phyloP scores from a whole-genome alignment of 2,888 invertebrate genomes.

The Eupeodes luniger region DNA sequence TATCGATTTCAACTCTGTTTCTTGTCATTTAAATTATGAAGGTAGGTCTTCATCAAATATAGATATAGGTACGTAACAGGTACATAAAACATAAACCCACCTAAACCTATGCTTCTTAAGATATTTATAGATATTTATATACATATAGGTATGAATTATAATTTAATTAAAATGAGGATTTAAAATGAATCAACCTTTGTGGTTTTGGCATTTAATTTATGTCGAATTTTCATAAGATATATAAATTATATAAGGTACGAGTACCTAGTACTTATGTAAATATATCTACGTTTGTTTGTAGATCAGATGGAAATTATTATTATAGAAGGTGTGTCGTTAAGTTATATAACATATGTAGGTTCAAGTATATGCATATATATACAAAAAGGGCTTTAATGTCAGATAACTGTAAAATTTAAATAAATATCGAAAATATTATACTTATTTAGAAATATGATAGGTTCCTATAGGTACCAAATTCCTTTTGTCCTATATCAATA shows the following conservation, averaged over 20 bases:
- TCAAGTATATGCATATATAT: background rate
- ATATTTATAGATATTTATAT: background rate
- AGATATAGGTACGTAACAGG: background rate
- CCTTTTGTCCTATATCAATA: background rate
- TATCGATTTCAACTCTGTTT: background rate
- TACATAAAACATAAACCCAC: too few relatives aligned
- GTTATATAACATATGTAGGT: background rate
- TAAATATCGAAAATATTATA: background rate
- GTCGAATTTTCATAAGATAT: conserved; percentile 36
- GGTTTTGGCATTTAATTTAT: conserved; percentile 60
- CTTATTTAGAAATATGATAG: background rate
- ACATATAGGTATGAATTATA: conserved; percentile 26
- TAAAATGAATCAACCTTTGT: conserved; percentile 67
- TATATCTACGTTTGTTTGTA: background rate
- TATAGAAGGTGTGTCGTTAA: background rate
- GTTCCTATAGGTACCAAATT: background rate
- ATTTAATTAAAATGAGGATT: conserved; percentile 66
- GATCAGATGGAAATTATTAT: background rate
- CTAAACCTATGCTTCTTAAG: too few relatives aligned
- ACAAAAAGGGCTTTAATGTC: background rate
- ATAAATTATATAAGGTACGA: background rate
- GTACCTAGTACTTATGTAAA: background rate
- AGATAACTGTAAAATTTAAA: background rate
- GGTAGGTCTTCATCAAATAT: background rate
- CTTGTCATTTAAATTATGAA: background rate